These are phyloP conservation scores for Apis laboriosa DNA, from an alignment of 1,140 invertebrate species.

Conservation along the genomic window DNA sequence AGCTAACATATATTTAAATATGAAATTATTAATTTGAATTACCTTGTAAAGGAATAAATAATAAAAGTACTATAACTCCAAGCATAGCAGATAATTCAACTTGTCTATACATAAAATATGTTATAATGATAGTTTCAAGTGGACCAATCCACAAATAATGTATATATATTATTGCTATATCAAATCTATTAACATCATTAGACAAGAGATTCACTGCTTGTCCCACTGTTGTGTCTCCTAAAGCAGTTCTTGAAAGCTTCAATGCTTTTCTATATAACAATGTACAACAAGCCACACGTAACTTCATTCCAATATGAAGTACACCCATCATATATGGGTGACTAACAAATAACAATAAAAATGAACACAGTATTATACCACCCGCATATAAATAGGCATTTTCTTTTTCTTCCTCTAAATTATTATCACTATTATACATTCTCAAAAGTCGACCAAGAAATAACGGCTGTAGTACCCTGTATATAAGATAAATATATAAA, in stretches of 20 bases:
- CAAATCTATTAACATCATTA: constrained; percentile 90
- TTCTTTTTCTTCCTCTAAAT: constrained; percentile 72
- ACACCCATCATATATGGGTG: constrained; percentile 91
- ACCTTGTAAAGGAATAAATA: constrained; percentile 93
- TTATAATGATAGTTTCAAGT: constrained; percentile 87
- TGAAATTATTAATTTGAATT: neutral
- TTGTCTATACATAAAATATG: constrained; percentile 88
- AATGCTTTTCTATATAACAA: constrained; percentile 91
- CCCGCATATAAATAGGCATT: constrained; percentile 86
- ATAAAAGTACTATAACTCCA: constrained; percentile 89
- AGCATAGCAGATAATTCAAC: constrained; percentile 88
- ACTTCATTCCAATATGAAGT: constrained; percentile 87
- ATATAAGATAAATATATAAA: constrained; percentile 47
- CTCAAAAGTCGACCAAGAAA: constrained; percentile 85
- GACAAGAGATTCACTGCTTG: constrained; percentile 94
- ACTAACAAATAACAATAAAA: constrained; percentile 85
- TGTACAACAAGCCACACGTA: constrained; percentile 89
- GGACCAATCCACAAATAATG: constrained; percentile 89
- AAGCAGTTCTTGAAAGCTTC: constrained; percentile 84
- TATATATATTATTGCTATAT: constrained; percentile 84
- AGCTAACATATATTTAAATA: neutral
- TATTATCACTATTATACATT: constrained; percentile 68
- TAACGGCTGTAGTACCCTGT: constrained; percentile 86
- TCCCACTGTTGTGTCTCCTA: constrained; percentile 89
- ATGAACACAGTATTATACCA: constrained; percentile 85